These are phyloP conservation scores for Babylonia areolata DNA, from an alignment of 1,140 invertebrate genomes.

Conservation along the genomic window DNA sequence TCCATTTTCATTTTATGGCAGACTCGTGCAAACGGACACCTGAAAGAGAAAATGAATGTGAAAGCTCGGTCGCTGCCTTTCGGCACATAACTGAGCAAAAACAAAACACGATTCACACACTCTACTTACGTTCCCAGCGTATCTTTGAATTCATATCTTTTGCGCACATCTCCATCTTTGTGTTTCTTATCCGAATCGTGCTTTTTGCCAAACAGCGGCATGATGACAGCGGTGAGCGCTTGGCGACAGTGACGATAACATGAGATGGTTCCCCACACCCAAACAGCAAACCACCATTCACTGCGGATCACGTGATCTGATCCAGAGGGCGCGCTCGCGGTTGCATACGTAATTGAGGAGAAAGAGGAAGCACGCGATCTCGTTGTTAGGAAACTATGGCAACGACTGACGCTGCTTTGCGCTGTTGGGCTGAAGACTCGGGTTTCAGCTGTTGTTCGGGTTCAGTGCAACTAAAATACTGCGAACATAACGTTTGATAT, in stretches of 20 bases:
- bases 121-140: slow-evolving; percentile 68
- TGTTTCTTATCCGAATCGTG: slow-evolving; percentile 57
- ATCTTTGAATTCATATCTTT: slow-evolving; percentile 66
- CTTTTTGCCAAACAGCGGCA: slow-evolving; percentile 69
- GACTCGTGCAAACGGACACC: neutral
- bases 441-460: neutral
- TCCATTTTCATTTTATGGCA: no score
- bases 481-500: neutral
- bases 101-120: neutral
- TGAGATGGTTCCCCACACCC: slow-evolving; percentile 37
- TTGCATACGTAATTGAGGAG: neutral
- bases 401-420: neutral
- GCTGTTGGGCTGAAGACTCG: neutral
- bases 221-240: slow-evolving; percentile 39
- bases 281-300: slow-evolving; percentile 42
- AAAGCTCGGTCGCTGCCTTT: neutral
- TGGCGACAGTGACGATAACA: slow-evolving; percentile 32
- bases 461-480: neutral
- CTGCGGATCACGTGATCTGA: slow-evolving; percentile 30
- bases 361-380: slow-evolving; percentile 17
- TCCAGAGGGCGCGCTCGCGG: slow-evolving; percentile 27
- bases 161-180: slow-evolving; percentile 59
- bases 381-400: slow-evolving; percentile 33
- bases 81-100: neutral
- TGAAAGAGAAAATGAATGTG: slow-evolving; percentile 5